phyloP scores from a whole-genome alignment of 2,113 vertebrate genomes.

The Eulemur rufifrons region DNA sequence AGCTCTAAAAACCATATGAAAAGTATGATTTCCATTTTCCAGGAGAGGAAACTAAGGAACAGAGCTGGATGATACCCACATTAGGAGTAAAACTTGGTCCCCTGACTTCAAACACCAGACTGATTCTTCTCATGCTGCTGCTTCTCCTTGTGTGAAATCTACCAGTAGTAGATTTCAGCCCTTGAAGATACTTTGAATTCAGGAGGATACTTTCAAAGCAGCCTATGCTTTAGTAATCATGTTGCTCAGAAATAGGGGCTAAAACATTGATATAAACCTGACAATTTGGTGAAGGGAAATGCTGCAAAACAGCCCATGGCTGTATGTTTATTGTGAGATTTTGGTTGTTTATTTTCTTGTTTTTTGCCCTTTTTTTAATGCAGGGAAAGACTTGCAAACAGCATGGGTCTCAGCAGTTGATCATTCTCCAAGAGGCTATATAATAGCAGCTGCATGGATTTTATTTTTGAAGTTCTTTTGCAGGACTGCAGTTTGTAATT shows the following conservation, averaged over 20 bases:
- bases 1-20: background rate
- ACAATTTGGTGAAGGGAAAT: too few relatives aligned
- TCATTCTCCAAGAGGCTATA: background rate
- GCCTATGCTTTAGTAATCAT: background rate
- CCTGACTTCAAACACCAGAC: background rate
- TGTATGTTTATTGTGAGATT: background rate
- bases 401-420: background rate
- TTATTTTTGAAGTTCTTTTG: background rate
- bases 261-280: fast-evolving
- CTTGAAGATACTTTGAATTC: background rate
- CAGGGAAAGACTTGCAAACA: background rate
- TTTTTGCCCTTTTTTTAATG: background rate
- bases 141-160: background rate
- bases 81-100: background rate
- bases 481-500: background rate
- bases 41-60: background rate
- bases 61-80: background rate
- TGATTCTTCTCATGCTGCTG: background rate
- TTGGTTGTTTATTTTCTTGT: background rate
- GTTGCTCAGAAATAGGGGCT: background rate
- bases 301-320: fast-evolving
- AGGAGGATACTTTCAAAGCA: background rate
- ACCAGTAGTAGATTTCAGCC: background rate
- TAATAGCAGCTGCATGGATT: background rate
- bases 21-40: background rate